Evolutionary conservation across 2,113 vertebrate species (phyloP), one percentile per base, ranked within the genome.

Genomic region (Ramphastos sulfuratus): DNA sequence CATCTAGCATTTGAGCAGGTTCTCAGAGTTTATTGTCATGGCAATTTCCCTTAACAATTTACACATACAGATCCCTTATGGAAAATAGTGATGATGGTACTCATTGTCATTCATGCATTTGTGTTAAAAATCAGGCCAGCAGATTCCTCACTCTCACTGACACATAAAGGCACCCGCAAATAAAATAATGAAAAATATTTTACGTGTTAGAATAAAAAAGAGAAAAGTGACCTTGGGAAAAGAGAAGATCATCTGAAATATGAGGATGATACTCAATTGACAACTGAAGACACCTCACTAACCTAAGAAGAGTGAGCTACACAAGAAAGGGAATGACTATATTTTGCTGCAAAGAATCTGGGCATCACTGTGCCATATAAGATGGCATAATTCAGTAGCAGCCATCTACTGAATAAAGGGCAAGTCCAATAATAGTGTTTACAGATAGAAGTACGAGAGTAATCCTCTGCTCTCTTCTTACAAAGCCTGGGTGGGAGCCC

Each of bases 1-100:
- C 63, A 58, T n/a, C 87, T 91, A 91, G 59, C 78, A 83, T 90
- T 93, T 88, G 65, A 84, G 76, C 48, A 88, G 65, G 15, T 94
- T 93, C 76, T 65, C 28, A 39, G 60, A 71, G 20, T 92, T 93
- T 81, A 90, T 81, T 82, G 66, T 46, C 39, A 59, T 3, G 7
- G 82, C 39, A 85, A 77, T 63, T 93, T 90, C 85, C 86, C 73
- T 83, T 58, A 83, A 81, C 31, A 78, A 31, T 83, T 91, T 95
- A 78, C 52, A 85, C 73, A 83, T n/a, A 65, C 48, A 77, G 39
- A 92, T 67, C 67, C 60, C 82, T 66, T 48, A 67, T 6, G 58
- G 69, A 89, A 94, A 90, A 95, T 50, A 83, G 63, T 33, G 50
- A 46, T 69, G 31, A 13, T 30, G 42, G 28, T 13, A 59, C 30